phyloP scores from a whole-genome alignment of 92 coral and sea anemone genomes.

The Plumapathes pennacea region DNA sequence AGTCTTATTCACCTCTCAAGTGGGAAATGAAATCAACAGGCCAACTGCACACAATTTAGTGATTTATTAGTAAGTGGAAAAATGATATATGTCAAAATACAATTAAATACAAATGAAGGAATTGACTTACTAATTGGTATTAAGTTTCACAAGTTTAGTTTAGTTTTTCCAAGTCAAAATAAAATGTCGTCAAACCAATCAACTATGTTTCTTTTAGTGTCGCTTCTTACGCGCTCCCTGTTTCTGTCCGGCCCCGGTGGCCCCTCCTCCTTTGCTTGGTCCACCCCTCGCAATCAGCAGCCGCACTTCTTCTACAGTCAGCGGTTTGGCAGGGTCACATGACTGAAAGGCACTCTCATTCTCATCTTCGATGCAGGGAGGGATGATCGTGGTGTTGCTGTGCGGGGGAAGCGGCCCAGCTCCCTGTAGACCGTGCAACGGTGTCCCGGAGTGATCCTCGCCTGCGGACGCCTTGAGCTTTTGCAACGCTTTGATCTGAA shows the following conservation, averaged over 20 bases:
- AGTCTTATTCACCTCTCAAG: no score
- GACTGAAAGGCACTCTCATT: constrained; percentile 34
- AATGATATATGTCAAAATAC: no score
- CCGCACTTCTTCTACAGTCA: constrained; percentile 80
- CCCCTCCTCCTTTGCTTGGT: constrained; percentile 34
- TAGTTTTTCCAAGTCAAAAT: no score
- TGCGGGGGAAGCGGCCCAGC: constrained; percentile 75
- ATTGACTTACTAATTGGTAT: no score
- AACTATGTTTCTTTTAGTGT: neutral
- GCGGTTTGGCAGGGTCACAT: constrained; percentile 67
- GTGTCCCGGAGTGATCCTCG: constrained; percentile 41
- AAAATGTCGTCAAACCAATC: no score
- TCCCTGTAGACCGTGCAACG: constrained; percentile 70
- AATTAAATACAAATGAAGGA: no score
- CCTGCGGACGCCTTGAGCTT: constrained; percentile 55
- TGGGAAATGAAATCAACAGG: no score
- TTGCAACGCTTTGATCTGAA: constrained; percentile 65
- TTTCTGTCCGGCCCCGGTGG: constrained; percentile 4
- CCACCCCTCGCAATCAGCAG: constrained; percentile 58
- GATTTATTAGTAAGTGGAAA: no score
- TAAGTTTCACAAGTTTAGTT: no score
- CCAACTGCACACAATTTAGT: no score
- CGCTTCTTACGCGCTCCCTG: neutral
- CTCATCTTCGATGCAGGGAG: constrained; percentile 80
- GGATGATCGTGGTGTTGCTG: constrained; percentile 50